phyloP scores from a whole-genome alignment of 2,797 vertebrate genomes.

The Chaetodon trifasciatus region DNA sequence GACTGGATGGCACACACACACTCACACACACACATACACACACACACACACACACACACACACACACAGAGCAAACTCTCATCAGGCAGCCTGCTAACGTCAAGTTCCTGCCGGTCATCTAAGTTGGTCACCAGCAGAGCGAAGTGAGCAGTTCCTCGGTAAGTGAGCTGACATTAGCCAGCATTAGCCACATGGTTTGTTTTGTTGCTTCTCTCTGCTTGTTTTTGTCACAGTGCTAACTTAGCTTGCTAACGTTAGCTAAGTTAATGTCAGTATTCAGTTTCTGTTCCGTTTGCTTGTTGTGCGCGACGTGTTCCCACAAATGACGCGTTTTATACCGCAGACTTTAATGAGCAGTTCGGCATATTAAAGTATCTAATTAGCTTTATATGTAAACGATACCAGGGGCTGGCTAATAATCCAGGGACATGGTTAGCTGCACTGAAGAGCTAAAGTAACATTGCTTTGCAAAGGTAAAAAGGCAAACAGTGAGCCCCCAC shows the following conservation, averaged over 20 bases:
- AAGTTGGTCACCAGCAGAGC: constrained; percentile 10
- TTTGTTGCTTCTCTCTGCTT: constrained; percentile 38
- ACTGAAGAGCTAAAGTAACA: constrained; percentile 36
- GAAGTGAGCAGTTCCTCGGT: constrained; percentile 23
- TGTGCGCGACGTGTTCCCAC: neutral
- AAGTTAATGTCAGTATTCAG: constrained; percentile 36
- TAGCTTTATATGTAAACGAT: constrained; percentile 2
- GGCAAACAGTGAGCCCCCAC: too few relatives aligned
- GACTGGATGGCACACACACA: constrained; percentile 33
- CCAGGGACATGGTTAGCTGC: constrained; percentile 23
- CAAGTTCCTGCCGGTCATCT: constrained; percentile 18
- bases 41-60: neutral
- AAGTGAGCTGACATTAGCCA: constrained; percentile 34
- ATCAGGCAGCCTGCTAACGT: constrained; percentile 38
- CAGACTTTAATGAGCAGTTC: accelerated
- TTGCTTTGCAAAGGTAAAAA: neutral
- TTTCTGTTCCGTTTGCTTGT: neutral
- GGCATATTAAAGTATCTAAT: neutral
- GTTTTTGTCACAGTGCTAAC: constrained; percentile 48
- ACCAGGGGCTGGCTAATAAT: constrained; percentile 25
- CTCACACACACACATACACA: constrained; percentile 1
- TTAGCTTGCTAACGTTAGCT: constrained; percentile 57
- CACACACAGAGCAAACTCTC: constrained; percentile 3
- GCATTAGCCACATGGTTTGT: constrained; percentile 42
- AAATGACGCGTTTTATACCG: neutral